Conservation (phyloP, 1,140 invertebrate genomes). For the Drosophila nannoptera region DNA sequence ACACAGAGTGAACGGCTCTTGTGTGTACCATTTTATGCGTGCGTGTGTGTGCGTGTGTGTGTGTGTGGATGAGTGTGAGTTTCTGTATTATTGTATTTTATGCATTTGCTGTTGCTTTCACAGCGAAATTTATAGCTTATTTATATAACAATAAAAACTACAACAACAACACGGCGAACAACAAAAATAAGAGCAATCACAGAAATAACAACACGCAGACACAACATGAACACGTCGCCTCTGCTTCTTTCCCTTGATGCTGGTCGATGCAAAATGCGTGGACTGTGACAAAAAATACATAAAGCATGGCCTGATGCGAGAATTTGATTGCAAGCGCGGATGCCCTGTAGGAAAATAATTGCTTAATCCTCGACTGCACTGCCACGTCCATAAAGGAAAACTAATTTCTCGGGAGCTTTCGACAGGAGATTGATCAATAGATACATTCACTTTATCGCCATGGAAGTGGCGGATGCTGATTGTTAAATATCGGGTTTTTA, state of each 20-base stretch:
- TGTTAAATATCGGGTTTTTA: slow-evolving; percentile 7
- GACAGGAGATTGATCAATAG: not conserved
- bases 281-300: slow-evolving; percentile 25
- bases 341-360: not conserved
- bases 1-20: slow-evolving; percentile 1
- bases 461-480: slow-evolving; percentile 5
- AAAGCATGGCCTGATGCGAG: slow-evolving; percentile 13
- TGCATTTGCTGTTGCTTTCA: slow-evolving; percentile 48
- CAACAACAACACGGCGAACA: slow-evolving; percentile 38
- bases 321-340: not conserved
- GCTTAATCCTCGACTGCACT: no score
- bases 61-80: slow-evolving; percentile 8
- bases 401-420: not conserved
- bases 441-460: slow-evolving; percentile 2
- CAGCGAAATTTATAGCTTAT: slow-evolving; percentile 69
- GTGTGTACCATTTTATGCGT: slow-evolving; percentile 12
- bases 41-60: slow-evolving; percentile 13
- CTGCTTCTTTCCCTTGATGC: slow-evolving; percentile 8
- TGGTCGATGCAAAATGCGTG: slow-evolving; percentile 13
- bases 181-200: slow-evolving; percentile 44
- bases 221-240: slow-evolving; percentile 56
- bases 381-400: not conserved
- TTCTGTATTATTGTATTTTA: slow-evolving; percentile 28
- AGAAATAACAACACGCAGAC: slow-evolving; percentile 65
- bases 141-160: slow-evolving; percentile 68